phyloP scores from a whole-genome alignment of 2,797 vertebrate genomes.

The Margarornis squamiger region DNA sequence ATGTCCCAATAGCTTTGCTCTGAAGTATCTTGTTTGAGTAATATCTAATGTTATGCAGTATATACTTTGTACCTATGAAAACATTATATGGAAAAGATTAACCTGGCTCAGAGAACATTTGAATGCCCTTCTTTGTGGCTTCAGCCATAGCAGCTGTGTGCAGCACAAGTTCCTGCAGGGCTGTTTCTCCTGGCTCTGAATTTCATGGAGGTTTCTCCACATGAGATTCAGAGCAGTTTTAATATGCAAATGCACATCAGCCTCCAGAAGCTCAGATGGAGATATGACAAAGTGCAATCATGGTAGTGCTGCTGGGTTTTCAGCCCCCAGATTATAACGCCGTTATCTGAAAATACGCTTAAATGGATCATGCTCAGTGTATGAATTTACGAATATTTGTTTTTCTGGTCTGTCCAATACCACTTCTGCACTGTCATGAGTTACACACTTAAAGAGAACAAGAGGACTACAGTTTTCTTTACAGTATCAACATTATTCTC shows the following conservation, averaged over 20 bases:
- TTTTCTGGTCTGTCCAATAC: constrained; percentile 35
- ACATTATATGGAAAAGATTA: not conserved
- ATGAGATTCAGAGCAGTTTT: not conserved
- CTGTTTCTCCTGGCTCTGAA: not conserved
- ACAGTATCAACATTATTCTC: constrained; percentile 11
- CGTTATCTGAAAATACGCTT: constrained; percentile 6
- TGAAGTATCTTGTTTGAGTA: not conserved
- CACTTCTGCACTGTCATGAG: constrained; percentile 41
- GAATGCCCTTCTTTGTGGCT: not conserved
- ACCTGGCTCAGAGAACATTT: not conserved
- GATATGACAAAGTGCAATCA: not conserved
- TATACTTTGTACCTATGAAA: not conserved
- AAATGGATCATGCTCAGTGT: not conserved
- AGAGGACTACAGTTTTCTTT: not conserved
- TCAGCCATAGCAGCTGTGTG: not conserved
- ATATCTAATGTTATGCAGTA: not conserved
- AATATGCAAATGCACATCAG: not conserved
- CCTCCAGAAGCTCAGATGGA: not conserved
- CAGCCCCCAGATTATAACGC: not conserved
- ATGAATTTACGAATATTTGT: constrained; percentile 17
- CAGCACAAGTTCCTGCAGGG: not conserved
- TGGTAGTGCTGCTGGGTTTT: not conserved
- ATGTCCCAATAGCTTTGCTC: not conserved
- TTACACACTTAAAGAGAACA: not conserved
- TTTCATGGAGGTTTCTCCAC: not conserved